These are phyloP conservation scores for Channa striata DNA, from an alignment of 2,797 vertebrate species.

Conservation along the genomic window DNA sequence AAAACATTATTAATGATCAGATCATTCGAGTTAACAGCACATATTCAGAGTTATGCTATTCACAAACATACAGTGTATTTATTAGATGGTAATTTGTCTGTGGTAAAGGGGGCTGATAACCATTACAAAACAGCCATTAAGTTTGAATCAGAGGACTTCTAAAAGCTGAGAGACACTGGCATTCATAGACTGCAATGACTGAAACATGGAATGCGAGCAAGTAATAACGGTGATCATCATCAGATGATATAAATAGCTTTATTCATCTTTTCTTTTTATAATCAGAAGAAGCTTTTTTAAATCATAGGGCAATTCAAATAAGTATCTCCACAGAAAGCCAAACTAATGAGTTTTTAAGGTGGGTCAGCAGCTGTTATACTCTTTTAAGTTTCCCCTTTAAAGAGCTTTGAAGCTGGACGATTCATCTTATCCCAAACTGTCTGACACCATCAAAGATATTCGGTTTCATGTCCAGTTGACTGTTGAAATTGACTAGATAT, in stretches of 20 bases:
- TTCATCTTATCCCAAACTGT: background rate
- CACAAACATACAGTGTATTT: background rate
- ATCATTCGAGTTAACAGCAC: background rate
- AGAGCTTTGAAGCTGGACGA: background rate
- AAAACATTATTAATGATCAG: background rate
- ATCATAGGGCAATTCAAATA: constrained; percentile 2
- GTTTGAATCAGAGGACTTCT: constrained; percentile 29
- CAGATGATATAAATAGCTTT: constrained; percentile 25
- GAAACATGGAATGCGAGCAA: no score
- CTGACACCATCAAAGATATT: background rate
- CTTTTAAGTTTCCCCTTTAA: background rate
- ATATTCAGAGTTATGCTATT: background rate
- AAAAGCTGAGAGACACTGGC: constrained; percentile 7
- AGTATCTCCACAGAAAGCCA: constrained; percentile 18
- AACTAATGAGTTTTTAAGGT: constrained; percentile 6
- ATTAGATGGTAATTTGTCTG: constrained; percentile 4
- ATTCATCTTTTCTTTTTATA: constrained; percentile 19
- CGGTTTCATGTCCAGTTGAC: background rate
- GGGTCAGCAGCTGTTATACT: constrained; percentile 10
- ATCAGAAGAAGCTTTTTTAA: constrained; percentile 7
- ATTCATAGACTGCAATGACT: constrained; percentile 30
- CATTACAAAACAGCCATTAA: constrained; percentile 34
- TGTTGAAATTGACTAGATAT: background rate
- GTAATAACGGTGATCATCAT: constrained; percentile 25
- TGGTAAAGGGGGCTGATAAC: constrained; percentile 16